Evolutionary conservation across 2,113 vertebrate species (phyloP).

Genomic region (Cacatua alba): DNA sequence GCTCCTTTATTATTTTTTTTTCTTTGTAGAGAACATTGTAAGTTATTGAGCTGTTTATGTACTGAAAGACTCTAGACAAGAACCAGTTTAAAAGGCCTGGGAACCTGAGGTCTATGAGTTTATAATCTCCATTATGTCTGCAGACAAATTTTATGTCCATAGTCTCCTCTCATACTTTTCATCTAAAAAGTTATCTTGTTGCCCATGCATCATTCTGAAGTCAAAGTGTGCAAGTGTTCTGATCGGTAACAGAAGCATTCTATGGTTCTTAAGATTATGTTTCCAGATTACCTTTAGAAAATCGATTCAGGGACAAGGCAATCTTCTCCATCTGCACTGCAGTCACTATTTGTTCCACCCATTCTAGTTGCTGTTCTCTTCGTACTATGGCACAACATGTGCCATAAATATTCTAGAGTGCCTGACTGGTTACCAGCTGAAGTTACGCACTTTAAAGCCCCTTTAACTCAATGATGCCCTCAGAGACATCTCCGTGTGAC

Average conservation of each 20-base stretch:
- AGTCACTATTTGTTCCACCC: background rate
- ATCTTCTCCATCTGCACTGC: background rate
- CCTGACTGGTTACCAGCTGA: background rate
- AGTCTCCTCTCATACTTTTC: background rate
- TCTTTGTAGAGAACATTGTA: background rate
- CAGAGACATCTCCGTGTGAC: background rate
- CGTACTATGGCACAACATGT: background rate
- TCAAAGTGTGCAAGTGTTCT: background rate
- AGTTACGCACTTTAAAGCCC: background rate
- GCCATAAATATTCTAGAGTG: background rate
- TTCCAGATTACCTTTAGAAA: background rate
- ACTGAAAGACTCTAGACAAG: background rate
- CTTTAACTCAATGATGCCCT: background rate
- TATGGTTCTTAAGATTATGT: background rate
- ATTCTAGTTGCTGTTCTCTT: background rate
- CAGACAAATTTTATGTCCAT: background rate
- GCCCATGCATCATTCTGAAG: background rate
- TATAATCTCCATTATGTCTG: background rate
- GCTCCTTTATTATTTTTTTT: background rate
- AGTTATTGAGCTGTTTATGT: background rate
- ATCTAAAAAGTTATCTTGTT: background rate
- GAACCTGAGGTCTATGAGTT: background rate
- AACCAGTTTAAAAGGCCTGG: background rate
- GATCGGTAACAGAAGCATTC: background rate
- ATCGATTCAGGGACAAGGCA: background rate